Percentiles rank a stretch among this genome's conserved stretches.
phyloP scores from a whole-genome alignment of 2,797 vertebrate genomes.

The Brachyrhaphis roseni region DNA sequence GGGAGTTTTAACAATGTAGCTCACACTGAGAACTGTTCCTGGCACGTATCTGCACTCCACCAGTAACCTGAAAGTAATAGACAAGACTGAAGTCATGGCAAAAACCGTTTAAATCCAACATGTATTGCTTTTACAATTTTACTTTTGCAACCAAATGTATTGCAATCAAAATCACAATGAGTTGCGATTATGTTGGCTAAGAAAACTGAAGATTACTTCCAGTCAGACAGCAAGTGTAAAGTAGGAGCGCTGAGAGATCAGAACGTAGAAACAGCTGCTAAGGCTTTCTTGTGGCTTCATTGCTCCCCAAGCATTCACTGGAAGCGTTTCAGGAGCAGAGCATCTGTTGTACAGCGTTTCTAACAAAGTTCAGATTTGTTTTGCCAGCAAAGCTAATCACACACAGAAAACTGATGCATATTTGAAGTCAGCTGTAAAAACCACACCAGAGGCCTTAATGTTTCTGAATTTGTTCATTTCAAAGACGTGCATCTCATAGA shows the following conservation, averaged over 20 bases:
- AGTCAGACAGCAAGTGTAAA: background rate
- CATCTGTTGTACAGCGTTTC: conserved; percentile 12
- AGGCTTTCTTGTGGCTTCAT: background rate
- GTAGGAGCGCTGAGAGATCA: background rate
- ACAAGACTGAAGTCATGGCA: background rate
- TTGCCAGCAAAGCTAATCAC: background rate
- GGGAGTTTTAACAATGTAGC: conserved; percentile 81
- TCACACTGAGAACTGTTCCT: conserved; percentile 64
- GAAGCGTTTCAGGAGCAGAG: conserved; percentile 9
- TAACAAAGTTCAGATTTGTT: conserved; percentile 9
- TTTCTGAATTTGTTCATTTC: background rate
- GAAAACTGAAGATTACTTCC: background rate
- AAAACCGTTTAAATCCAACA: background rate
- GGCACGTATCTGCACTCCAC: conserved; percentile 81
- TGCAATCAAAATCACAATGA: background rate
- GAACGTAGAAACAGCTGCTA: conserved; percentile 1
- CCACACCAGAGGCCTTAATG: background rate
- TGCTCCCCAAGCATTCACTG: conserved; percentile 4
- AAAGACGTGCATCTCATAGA: background rate
- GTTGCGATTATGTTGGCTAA: background rate
- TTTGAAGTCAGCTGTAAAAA: background rate
- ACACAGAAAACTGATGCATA: background rate
- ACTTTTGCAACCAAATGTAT: background rate
- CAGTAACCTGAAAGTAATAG: conserved; percentile 68
- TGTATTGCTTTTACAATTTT: background rate